These are phyloP conservation scores for Orthochromis indermauri DNA, from an alignment of 2,113 vertebrate genomes.

Conservation along the genomic window DNA sequence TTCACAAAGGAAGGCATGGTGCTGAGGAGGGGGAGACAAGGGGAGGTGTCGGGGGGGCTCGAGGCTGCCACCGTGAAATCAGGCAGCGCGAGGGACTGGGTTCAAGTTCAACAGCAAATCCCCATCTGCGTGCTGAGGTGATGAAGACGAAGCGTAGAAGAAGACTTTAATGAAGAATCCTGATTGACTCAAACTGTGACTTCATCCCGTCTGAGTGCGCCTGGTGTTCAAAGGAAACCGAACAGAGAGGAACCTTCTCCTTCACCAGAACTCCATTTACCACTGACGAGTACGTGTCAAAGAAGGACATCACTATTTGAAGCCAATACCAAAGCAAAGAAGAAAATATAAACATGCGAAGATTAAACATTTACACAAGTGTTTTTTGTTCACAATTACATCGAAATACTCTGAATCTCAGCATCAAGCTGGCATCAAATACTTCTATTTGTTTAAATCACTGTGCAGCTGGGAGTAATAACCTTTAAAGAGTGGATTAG, in stretches of 20 bases:
- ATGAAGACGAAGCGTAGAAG: slow-evolving; percentile 28
- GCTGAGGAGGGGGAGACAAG: not conserved
- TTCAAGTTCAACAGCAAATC: slow-evolving; percentile 67
- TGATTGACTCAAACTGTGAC: not conserved
- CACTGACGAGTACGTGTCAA: not conserved
- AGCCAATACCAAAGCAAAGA: not conserved
- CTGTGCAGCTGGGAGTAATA: not conserved
- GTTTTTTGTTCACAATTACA: not conserved
- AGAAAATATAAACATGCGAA: not conserved
- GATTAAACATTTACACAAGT: not conserved
- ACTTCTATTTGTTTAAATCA: not conserved
- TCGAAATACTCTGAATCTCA: not conserved
- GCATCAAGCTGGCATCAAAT: not conserved
- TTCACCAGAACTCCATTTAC: not conserved
- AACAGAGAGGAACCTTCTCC: not conserved
- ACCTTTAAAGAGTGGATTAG: not conserved
- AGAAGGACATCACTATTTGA: not conserved
- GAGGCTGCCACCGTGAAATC: slow-evolving; percentile 43
- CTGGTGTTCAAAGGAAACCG: not conserved
- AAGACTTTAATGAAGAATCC: not conserved
- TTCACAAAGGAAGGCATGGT: slow-evolving; percentile 57
- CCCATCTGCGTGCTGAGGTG: slow-evolving; percentile 22
- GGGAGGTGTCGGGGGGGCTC: not conserved
- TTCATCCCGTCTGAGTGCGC: not conserved
- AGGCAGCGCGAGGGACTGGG: slow-evolving; percentile 33